Base-by-base conservation (phyloP, 2,113 vertebrate species). In the Poeciliopsis occidentalis region DNA sequence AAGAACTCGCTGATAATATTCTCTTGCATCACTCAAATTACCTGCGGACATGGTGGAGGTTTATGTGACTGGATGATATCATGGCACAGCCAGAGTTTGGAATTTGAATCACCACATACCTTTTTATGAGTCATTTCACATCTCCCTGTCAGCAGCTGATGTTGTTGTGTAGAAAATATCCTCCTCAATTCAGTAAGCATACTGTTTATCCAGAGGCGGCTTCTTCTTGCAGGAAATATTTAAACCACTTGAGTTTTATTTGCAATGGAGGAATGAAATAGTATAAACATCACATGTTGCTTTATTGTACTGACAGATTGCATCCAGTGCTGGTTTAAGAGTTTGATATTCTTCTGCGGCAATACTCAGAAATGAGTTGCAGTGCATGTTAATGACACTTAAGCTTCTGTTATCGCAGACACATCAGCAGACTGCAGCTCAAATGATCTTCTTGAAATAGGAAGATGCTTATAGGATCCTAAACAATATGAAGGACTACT, bases 251-350 rank as follows among this genome's bases (percentile, higher is more conserved):
- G 65, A 63, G 64, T 68, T 88, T 78, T 87, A 76, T 84, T 86
- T 83, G 79, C 83, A 71, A 44, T 27, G 71, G 63, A 72, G 67
- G 37, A 61, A 71, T 60, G 78, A 83, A 66, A 60, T 64, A 19
- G 37, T 87, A 82, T 81, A 73, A 89, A 85, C 60, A 67, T 75
- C 75, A 65, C 62, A 30, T 64, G 65, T 88, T 51, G 66, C 65
- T 83, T 78, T 69, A 76, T 78, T 71, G 71, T 80, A 74, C 39
- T 81, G 81, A 88, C 85, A 82, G 68, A 85, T 81, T 69, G 71
- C 87, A 75, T 79, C 65, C 74, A 67, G 75, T 13, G 22, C 63
- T 79, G 72, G 64, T n/a, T 75, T 76, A 61, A 63, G 31, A 11
- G 1, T 57, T 78, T 31, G 69, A 29, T 74, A 76, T 77, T 81